Evolutionary conservation across 1,140 invertebrate genomes (phyloP), one percentile per base, ranked within the genome.

Genomic region (Neocloeon triangulifer): DNA sequence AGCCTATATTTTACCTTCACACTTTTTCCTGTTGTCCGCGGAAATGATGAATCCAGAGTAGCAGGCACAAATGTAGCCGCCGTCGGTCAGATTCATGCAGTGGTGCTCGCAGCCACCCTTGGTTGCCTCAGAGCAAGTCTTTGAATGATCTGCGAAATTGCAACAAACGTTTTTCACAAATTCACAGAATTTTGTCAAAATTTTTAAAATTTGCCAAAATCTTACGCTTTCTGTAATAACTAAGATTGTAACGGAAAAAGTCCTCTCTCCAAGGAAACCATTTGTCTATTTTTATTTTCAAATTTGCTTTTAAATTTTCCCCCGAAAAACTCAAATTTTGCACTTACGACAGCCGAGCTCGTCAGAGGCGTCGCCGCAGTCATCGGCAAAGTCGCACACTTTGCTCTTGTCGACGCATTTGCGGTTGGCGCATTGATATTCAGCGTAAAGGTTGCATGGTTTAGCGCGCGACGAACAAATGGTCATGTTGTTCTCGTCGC

Each of bases 51-150:
- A 94, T 19, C 88, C 89, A 10, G 47, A 22, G 49, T 71, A 73
- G 49, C 86, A 95, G 19, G 71, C 66, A 49, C 86, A 94, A 39
- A 88, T 81, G 50, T 84, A 89, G 2, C 80, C 82, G 10, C 69
- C 69, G 2, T 69, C 66, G 1, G 73, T 74, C 1, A 94, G 52
- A 46, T 86, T 80, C 25, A 75, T 74, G 44, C 91, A 96, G 36
- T 73, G 73, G 41, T 95, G 86, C 46, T 88, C 70, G 56, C 91
- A 96, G 0, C 86, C 85, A n/a, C 89, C 88, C 48, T 69, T 72
- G 25, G 64, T 67, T 1, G 48, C 43, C n/a, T 66, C 59, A 16
- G 64, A 64, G 49, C 84, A 89, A 2, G 65, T 63, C 36, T 69
- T 72, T 13, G 63, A 60, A 34, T 70, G 70, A 53, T 80, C 57